These are phyloP conservation scores for Charaxes varanes DNA, from an alignment of 1,140 invertebrate genomes.

Conservation along the genomic window DNA sequence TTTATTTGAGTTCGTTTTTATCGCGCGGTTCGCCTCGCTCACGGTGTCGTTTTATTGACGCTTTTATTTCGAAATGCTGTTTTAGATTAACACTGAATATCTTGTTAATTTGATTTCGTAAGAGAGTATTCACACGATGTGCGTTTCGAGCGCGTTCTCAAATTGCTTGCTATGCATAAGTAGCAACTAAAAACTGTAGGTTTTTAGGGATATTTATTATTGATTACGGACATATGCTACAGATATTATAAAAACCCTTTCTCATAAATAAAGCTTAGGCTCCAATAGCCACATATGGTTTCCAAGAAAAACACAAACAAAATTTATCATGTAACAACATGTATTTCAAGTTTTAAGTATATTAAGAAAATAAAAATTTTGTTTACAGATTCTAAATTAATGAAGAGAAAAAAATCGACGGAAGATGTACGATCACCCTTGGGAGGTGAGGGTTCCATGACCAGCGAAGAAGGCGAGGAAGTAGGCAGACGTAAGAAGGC, in stretches of 20 bases:
- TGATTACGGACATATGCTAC: no score
- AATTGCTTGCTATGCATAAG: no score
- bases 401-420: constrained; percentile 67
- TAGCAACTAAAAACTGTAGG: no score
- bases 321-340: no score
- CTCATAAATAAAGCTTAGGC: no score
- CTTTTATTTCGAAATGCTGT: background rate
- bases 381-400: constrained; percentile 56
- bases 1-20: constrained; percentile 2
- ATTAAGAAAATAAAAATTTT: constrained; percentile 1
- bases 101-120: background rate
- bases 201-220: no score
- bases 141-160: no score
- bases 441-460: constrained; percentile 86
- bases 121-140: no score
- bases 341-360: no score
- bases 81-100: background rate
- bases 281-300: no score
- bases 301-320: no score
- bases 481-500: constrained; percentile 93
- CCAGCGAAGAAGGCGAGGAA: constrained; percentile 77
- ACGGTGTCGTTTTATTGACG: background rate
- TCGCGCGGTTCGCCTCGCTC: background rate
- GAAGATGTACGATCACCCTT: constrained; percentile 78
- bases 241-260: no score